A percentile compares a stretch with the other conserved stretches of the same genome.
These are phyloP conservation scores for Pollenia labialis DNA, from an alignment of 2,888 invertebrate species.

Conservation along the genomic window DNA sequence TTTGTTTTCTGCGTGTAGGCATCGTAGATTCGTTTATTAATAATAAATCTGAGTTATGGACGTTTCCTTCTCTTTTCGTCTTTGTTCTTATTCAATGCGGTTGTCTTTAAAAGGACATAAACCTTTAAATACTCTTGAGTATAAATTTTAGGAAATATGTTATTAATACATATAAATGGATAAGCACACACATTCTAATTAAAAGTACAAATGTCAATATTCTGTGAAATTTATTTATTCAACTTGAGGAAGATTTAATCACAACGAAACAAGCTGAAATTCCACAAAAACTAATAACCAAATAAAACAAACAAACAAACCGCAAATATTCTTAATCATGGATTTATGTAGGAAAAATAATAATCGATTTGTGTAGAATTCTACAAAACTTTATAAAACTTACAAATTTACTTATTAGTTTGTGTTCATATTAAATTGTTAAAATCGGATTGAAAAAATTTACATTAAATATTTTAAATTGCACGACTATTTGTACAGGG, in stretches of 20 bases:
- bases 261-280: constrained; percentile 1
- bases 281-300: not conserved
- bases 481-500: too few relatives aligned
- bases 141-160: not conserved
- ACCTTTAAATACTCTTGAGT: not conserved
- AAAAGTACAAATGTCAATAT: not conserved
- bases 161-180: not conserved
- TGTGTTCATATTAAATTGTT: too few relatives aligned
- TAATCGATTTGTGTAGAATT: too few relatives aligned
- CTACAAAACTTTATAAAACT: too few relatives aligned
- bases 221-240: not conserved
- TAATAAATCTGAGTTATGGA: too few relatives aligned
- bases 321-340: not conserved
- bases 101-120: not conserved
- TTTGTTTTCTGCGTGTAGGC: too few relatives aligned
- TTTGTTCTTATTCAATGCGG: not conserved
- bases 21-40: too few relatives aligned
- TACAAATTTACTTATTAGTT: too few relatives aligned
- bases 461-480: too few relatives aligned
- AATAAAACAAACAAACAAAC: not conserved
- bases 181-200: not conserved
- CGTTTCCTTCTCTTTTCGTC: too few relatives aligned
- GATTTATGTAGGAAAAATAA: too few relatives aligned
- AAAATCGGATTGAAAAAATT: too few relatives aligned
- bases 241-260: not conserved